phyloP scores from a whole-genome alignment of 2,797 vertebrate genomes.

The Onychomys torridus region DNA sequence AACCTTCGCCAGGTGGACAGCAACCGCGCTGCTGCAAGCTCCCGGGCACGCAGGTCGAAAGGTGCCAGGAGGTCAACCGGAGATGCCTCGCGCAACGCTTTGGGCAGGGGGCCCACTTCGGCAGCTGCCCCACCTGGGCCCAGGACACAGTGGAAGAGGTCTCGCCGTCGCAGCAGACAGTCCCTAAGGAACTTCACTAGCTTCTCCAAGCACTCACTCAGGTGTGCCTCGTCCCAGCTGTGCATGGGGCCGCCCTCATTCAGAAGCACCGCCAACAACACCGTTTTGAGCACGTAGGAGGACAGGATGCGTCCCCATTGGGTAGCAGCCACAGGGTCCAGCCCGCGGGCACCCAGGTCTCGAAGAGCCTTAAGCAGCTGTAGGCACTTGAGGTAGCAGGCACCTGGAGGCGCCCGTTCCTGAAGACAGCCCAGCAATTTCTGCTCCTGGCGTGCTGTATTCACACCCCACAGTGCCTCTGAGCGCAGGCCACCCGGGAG shows the following conservation, averaged over 20 bases:
- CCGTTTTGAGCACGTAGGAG: conserved; percentile 91
- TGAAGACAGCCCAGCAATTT: conserved; percentile 90
- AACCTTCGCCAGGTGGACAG: conserved; percentile 91
- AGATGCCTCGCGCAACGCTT: conserved; percentile 87
- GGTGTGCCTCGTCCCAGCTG: conserved; percentile 90
- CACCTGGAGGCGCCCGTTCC: conserved; percentile 87
- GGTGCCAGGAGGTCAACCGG: conserved; percentile 90
- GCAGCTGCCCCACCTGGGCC: conserved; percentile 85
- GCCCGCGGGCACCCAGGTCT: conserved; percentile 88
- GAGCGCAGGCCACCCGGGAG: background rate
- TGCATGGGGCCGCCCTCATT: conserved; percentile 81
- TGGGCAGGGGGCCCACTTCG: conserved; percentile 88
- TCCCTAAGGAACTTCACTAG: conserved; percentile 89
- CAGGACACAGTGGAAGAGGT: conserved; percentile 91
- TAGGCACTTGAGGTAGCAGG: conserved; percentile 93
- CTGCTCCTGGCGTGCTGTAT: conserved; percentile 91
- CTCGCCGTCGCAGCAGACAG: conserved; percentile 87
- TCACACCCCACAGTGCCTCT: conserved; percentile 89
- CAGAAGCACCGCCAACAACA: conserved; percentile 89
- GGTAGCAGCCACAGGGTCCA: conserved; percentile 86
- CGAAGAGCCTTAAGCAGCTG: conserved; percentile 92
- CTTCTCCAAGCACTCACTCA: conserved; percentile 90
- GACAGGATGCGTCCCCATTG: conserved; percentile 90
- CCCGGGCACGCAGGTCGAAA: conserved; percentile 86
- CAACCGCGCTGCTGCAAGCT: conserved; percentile 87